A percentile compares a stretch with the other conserved stretches of the same genome.
Evolutionary conservation across 2,888 invertebrate species (phyloP).

Genomic region (Epinotia demarniana): DNA sequence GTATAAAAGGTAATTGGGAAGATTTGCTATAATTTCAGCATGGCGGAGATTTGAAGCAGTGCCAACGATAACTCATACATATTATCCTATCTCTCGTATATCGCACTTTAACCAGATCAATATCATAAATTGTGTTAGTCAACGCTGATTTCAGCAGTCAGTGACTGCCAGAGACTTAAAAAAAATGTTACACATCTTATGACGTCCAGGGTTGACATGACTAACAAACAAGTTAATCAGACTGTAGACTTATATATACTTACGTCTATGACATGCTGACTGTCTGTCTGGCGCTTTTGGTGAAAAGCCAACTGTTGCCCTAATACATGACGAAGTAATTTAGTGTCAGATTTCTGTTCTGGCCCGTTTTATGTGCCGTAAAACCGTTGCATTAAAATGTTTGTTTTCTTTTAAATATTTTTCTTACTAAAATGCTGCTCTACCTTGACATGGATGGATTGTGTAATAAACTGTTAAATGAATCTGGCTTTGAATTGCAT

Average conservation of each 20-base stretch:
- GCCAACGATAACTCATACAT: not conserved
- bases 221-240: conserved; percentile 36
- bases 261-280: conserved; percentile 19
- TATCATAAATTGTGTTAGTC: conserved; percentile 26
- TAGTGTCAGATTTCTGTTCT: conserved; percentile 41
- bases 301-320: conserved; percentile 51
- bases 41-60: not conserved
- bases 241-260: conserved; percentile 19
- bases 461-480: conserved; percentile 34
- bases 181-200: conserved; percentile 32
- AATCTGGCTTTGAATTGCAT: conserved; percentile 22
- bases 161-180: conserved; percentile 7
- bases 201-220: conserved; percentile 25
- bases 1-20: too few species aligned
- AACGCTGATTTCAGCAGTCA: conserved; percentile 13
- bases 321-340: conserved; percentile 39
- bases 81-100: not conserved
- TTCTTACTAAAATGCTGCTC: conserved; percentile 38
- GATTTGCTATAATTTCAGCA: not conserved
- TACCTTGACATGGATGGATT: conserved; percentile 42
- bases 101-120: conserved; percentile 3
- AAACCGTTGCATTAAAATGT: conserved; percentile 42
- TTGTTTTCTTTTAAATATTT: conserved; percentile 38
- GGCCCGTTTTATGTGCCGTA: conserved; percentile 34
- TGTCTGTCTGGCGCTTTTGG: conserved; percentile 47